Percentiles rank a stretch among this genome's conserved stretches.
These are phyloP conservation scores for Sabatieria punctata DNA, from an alignment of 2,888 invertebrate species.

Conservation along the genomic window DNA sequence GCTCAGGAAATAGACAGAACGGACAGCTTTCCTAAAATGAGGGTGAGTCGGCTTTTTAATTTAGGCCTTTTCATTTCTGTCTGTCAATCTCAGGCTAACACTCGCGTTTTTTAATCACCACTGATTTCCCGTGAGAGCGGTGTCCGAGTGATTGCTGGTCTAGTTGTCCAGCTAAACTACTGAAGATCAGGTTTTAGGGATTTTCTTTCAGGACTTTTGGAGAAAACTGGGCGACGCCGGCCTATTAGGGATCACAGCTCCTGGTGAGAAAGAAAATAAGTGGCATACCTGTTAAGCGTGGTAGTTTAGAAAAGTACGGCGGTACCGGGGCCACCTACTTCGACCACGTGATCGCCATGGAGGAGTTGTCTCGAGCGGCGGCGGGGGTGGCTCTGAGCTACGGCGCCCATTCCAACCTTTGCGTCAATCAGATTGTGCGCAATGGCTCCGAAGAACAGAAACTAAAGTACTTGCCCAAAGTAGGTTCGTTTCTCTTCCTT, in stretches of 20 bases:
- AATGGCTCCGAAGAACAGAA: slow-evolving; percentile 79
- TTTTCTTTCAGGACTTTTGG: no score
- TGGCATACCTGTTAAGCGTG: no score
- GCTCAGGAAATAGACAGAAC: slow-evolving; percentile 74
- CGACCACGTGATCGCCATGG: slow-evolving; percentile 79
- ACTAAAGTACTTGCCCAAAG: slow-evolving; percentile 73
- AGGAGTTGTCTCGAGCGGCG: slow-evolving; percentile 69
- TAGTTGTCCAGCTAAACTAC: no score
- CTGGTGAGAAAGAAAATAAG: no score
- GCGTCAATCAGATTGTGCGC: slow-evolving; percentile 78
- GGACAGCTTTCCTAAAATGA: slow-evolving; percentile 49
- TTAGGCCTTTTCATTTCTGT: neutral
- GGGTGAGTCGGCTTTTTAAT: neutral
- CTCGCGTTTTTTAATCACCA: slow-evolving; percentile 11
- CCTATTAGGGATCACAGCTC: no score
- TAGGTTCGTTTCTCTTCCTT: slow-evolving; percentile 36
- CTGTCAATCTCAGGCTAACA: neutral
- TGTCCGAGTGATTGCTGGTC: no score
- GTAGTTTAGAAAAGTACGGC: slow-evolving; percentile 60
- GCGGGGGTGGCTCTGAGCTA: slow-evolving; percentile 69
- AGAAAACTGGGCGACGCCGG: no score
- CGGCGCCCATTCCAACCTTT: slow-evolving; percentile 87
- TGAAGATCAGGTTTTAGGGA: no score
- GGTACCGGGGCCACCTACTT: slow-evolving; percentile 76
- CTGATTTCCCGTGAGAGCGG: no score